Base-by-base conservation (phyloP, 1,140 invertebrate species). In the Brachionus paranguensis region DNA sequence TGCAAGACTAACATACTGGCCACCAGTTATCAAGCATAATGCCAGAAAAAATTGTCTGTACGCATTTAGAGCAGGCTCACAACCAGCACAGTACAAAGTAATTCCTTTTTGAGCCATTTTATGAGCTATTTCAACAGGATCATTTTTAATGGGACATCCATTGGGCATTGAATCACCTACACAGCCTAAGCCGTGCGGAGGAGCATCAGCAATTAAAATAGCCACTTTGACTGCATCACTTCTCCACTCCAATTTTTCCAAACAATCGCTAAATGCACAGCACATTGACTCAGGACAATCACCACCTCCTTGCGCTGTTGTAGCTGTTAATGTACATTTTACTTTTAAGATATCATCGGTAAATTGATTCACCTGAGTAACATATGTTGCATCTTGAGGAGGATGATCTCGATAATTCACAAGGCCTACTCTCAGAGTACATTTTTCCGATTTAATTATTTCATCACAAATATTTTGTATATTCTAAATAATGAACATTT, bases 171-270 rank as follows among this genome's bases (percentile, higher is more conserved):
- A 47, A 65, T 84, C 83, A 14, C 83, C 83, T 6, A 20, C n/a
- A 14, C 14, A 12, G 14, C 7, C 33, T 53, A 84, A n/a, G 37
- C 83, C 83, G 45, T 84, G 83, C 24, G 83, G 83, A 14, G 83
- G 83, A 27, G 83, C 83, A 55, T 84, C 83, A 45, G 83, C 70
- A 27, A 84, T 84, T 10, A 84, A 55, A 20, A 84, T 27, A 20
- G 47, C 83, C 12, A 74, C 37, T 41, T 84, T 84, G 7, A 84
- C 47, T n/a, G 83, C 83, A 43, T 84, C 43, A 11, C 14, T 14
- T 55, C 83, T 72, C 83, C 83, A 84, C 8, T 55, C 27, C 17
- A 84, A 33, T 11, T 74, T 74, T 50, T 83, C 60, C 8, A 84
- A 33, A 43, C 45, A 24, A 64, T 72, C 83, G 27, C 33, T 33